Evolutionary conservation across 2,888 invertebrate genomes (phyloP).

Genomic region (Ommatoiulus sabulosus): DNA sequence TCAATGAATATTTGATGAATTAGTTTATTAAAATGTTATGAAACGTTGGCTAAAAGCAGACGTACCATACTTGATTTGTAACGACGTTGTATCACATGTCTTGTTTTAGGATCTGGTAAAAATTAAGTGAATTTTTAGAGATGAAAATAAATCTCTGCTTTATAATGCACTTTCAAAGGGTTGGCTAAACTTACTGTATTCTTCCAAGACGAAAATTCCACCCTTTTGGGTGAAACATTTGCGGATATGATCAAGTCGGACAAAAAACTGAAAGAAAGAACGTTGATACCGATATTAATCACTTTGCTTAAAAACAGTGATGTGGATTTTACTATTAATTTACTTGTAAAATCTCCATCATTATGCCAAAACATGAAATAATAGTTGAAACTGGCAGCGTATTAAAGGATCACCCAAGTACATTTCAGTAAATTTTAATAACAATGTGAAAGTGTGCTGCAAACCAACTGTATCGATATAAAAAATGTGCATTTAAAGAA

Average conservation of each 20-base stretch:
- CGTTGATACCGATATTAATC: background rate
- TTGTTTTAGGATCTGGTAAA: slow-evolving; percentile 93
- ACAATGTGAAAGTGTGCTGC: background rate
- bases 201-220: slow-evolving; percentile 98
- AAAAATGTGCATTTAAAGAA: too few species aligned
- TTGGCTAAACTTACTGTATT: slow-evolving; percentile 89
- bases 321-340: background rate
- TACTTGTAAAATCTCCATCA: background rate
- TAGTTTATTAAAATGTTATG: too few species aligned
- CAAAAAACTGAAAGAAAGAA: slow-evolving; percentile 91
- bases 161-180: background rate
- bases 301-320: background rate
- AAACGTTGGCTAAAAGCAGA: too few species aligned
- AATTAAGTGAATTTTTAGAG: slow-evolving; percentile 59
- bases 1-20: too few species aligned
- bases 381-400: too few species aligned
- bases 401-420: too few species aligned
- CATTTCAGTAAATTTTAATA: too few species aligned
- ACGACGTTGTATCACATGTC: slow-evolving; percentile 95
- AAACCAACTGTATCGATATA: too few species aligned
- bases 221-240: slow-evolving; percentile 99
- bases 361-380: background rate
- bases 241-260: slow-evolving; percentile 97
- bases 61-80: slow-evolving; percentile 99
- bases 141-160: background rate